phyloP scores from a whole-genome alignment of 1,140 invertebrate species.

The Odontomachus brunneus region DNA sequence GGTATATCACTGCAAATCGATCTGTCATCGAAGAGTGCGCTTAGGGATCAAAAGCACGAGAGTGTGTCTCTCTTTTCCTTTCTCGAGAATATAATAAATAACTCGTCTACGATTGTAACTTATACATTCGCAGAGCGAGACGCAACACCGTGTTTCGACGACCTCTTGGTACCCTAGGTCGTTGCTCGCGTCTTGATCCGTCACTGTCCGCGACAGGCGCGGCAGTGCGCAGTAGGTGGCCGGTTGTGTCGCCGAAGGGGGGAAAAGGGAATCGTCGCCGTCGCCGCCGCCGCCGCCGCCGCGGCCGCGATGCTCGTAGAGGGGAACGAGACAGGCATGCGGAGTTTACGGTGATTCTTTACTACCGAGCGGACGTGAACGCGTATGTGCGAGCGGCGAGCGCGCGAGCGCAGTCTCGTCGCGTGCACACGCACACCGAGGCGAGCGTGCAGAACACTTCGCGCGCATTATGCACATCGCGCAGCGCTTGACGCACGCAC shows the following conservation, averaged over 20 bases:
- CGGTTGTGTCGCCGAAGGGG: constrained; percentile 13
- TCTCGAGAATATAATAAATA: too few relatives aligned
- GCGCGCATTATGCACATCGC: constrained; percentile 13
- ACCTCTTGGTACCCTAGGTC: too few relatives aligned
- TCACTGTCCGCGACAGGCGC: constrained; percentile 39
- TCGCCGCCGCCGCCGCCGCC: background rate
- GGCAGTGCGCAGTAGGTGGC: constrained; percentile 46
- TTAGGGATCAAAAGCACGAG: too few relatives aligned
- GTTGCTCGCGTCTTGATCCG: constrained; percentile 6
- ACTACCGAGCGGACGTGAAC: constrained; percentile 18
- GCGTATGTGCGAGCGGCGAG: background rate
- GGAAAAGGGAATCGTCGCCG: constrained; percentile 2
- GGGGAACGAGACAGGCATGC: constrained; percentile 37
- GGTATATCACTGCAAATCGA: too few relatives aligned
- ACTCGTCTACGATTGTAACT: too few relatives aligned
- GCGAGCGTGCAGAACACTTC: constrained; percentile 33
- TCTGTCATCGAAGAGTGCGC: too few relatives aligned
- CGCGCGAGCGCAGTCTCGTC: background rate
- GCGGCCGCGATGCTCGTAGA: constrained; percentile 35
- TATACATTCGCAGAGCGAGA: too few relatives aligned
- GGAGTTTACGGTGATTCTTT: constrained; percentile 54
- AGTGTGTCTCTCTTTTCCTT: too few relatives aligned
- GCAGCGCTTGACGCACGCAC: constrained; percentile 12
- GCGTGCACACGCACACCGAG: constrained; percentile 1
- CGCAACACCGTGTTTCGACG: too few relatives aligned